Evolutionary conservation across 2,797 vertebrate genomes (phyloP).

Genomic region (Todus mexicanus): DNA sequence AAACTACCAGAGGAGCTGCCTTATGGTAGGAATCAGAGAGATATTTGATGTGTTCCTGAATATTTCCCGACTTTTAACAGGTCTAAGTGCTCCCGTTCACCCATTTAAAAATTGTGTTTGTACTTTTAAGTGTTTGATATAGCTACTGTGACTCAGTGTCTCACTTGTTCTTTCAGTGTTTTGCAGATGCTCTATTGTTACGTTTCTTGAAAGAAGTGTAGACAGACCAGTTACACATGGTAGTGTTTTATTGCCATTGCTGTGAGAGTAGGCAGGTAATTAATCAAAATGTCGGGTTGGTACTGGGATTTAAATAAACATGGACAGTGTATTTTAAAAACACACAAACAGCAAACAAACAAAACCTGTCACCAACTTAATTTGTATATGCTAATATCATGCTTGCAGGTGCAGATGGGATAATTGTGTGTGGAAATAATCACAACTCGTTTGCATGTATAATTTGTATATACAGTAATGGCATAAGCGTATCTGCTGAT

Average conservation of each 20-base stretch:
- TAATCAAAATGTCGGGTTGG: background rate
- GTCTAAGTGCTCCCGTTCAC: background rate
- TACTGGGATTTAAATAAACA: background rate
- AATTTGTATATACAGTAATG: background rate
- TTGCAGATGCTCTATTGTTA: background rate
- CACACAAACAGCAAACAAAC: background rate
- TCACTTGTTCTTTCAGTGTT: fast-evolving
- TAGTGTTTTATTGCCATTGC: background rate
- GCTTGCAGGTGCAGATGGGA: background rate
- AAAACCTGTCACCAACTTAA: background rate
- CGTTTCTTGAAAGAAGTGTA: fast-evolving
- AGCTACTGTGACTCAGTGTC: background rate
- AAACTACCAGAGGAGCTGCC: background rate
- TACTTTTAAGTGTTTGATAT: background rate
- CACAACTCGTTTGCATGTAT: constrained; percentile 26
- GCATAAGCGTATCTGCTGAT: background rate
- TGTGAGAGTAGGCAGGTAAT: no score
- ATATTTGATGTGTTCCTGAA: background rate
- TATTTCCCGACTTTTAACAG: background rate
- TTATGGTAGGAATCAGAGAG: no score
- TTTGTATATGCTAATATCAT: background rate
- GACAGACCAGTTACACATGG: background rate
- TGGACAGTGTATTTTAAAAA: background rate
- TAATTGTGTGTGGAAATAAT: constrained; percentile 22
- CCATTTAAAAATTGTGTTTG: background rate